A percentile compares a stretch with the other conserved stretches of the same genome.
Conservation (phyloP, 2,113 vertebrate species). For the Garra rufa region DNA sequence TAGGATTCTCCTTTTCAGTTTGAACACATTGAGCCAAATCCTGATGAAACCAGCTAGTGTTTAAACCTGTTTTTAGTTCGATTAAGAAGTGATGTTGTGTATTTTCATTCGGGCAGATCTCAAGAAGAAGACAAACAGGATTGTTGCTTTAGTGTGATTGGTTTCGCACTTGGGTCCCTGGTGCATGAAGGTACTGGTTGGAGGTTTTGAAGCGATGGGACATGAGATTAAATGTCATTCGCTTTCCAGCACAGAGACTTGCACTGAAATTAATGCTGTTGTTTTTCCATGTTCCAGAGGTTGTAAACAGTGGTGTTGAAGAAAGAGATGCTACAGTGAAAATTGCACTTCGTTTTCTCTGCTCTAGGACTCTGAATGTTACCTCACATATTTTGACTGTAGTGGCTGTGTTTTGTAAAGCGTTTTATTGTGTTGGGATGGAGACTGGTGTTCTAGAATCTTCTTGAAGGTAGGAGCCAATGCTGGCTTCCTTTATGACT, state of each 20-base stretch:
- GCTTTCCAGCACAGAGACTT: neutral
- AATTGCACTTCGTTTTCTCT: constrained; percentile 16
- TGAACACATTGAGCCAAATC: neutral
- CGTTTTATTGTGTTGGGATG: neutral
- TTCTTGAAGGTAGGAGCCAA: neutral
- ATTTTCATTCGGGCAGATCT: neutral
- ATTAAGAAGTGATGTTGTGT: neutral
- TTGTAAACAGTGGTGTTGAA: neutral
- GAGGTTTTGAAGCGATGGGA: constrained; percentile 50
- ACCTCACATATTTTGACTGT: neutral
- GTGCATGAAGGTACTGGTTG: constrained; percentile 68
- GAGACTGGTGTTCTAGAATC: constrained; percentile 47
- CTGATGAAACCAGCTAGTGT: constrained; percentile 1
- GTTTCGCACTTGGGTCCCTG: constrained; percentile 18
- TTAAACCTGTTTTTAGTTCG: neutral
- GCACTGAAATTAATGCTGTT: neutral
- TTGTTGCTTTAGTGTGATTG: neutral
- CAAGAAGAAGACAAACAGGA: neutral
- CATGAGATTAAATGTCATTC: neutral
- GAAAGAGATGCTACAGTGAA: neutral
- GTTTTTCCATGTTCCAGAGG: neutral
- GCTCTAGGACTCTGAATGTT: constrained; percentile 7
- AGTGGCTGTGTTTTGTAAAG: neutral
- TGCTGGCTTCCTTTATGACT: constrained; percentile 42
- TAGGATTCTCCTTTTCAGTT: neutral